Evolutionary conservation across 2,888 invertebrate species (phyloP), one percentile per base, ranked within the genome.

Genomic region (Athripsodes cinereus): DNA sequence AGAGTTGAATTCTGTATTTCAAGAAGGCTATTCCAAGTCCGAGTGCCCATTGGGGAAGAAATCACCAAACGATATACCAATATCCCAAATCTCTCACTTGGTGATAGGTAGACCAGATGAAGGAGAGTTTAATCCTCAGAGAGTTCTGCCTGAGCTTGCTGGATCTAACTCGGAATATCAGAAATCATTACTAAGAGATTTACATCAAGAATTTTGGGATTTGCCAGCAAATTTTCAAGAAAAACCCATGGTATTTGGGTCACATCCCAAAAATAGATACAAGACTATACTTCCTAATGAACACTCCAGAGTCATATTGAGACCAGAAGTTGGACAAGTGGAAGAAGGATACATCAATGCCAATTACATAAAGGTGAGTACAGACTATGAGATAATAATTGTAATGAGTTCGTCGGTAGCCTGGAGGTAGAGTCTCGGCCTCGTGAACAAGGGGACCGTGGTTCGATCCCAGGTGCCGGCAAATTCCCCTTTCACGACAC

Each of bases 151-250:
- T 0, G 68, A 69, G 0, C 58, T 68, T 1, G 68, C 72, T 0
- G 71, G 75, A 58, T 81, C 83, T 0, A 80, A 81, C 54, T 82
- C 80, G 0, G 82, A 84, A 58, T 82, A 83, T 66, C 80, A 86
- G 73, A 82, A 83, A 65, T 76, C 77, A 65, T 69, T 86, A 61
- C 72, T 87, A 51, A 75, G 85, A 47, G 85, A 83, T 62, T 70
- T 96, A 54, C 88, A 91, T 69, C 88, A 92, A 68, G 95, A 96
- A 71, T 96, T 96, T 70, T 95, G 94, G 94, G 93, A 94, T 72
- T 86, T 96, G 68, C 95, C 95, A 0, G 82, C 92, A 61, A 96
- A 96, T 73, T 87, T 92, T 64, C 93, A 94, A 65, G 93, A 94
- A 69, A 92, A 92, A 68, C 88, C 92, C 8, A 86, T 90, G 68